Conservation (phyloP, 2,888 invertebrate species). For the Oeneis ivallda region DNA sequence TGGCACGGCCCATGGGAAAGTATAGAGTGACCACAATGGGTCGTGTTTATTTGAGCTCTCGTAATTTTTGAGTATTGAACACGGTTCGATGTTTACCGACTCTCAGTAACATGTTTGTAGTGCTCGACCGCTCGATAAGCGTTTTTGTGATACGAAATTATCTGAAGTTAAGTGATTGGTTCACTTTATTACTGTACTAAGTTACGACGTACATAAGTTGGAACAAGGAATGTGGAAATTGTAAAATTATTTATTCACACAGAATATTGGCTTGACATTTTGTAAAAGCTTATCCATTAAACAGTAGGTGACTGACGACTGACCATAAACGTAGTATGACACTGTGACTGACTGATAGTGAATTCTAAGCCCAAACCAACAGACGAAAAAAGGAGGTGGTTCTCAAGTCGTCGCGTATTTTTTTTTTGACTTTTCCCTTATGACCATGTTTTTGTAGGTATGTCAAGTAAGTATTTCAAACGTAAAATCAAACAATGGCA, state of each 20-base stretch:
- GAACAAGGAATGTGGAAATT: neutral
- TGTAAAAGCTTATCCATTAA: too few relatives aligned
- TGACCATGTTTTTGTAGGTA: too few relatives aligned
- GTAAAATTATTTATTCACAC: neutral
- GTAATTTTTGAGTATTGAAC: slow-evolving; percentile 45
- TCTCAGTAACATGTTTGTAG: slow-evolving; percentile 10
- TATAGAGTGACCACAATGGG: slow-evolving; percentile 63
- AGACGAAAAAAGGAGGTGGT: too few relatives aligned
- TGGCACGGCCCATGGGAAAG: slow-evolving; percentile 64
- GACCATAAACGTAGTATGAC: too few relatives aligned
- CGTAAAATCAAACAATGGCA: too few relatives aligned
- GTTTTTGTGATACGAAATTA: slow-evolving; percentile 21
- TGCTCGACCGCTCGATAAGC: slow-evolving; percentile 3
- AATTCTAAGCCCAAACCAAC: too few relatives aligned
- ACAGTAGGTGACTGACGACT: too few relatives aligned
- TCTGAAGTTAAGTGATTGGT: slow-evolving; percentile 1
- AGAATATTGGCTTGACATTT: too few relatives aligned
- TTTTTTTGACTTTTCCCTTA: too few relatives aligned
- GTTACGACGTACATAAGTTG: neutral
- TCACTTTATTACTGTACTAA: slow-evolving; percentile 4
- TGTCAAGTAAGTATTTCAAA: too few relatives aligned
- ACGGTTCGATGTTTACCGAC: slow-evolving; percentile 24
- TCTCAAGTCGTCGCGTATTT: too few relatives aligned
- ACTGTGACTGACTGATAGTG: too few relatives aligned
- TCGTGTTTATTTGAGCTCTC: slow-evolving; percentile 55